These are phyloP conservation scores for Tympanuchus pallidicinctus DNA, from an alignment of 2,113 vertebrate species.

Conservation along the genomic window DNA sequence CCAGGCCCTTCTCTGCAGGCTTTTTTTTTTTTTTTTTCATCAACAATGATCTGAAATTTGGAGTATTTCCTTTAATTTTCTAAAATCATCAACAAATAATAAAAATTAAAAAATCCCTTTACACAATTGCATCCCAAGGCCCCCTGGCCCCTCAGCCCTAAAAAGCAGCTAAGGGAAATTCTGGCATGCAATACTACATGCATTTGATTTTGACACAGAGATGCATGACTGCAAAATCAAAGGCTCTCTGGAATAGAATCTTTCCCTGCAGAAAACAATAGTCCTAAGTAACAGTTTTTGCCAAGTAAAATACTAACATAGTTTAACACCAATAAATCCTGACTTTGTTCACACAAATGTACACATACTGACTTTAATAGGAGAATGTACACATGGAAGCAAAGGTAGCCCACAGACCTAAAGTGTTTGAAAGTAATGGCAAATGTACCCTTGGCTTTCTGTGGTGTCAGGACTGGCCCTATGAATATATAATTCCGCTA, in stretches of 20 bases:
- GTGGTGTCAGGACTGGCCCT: background rate
- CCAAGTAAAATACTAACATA: slow-evolving; percentile 50
- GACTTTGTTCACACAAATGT: background rate
- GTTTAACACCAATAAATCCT: slow-evolving; percentile 3
- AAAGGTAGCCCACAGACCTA: background rate
- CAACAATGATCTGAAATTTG: background rate
- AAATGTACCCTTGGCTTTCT: background rate
- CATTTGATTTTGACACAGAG: background rate
- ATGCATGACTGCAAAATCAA: background rate
- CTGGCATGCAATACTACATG: rapidly evolving
- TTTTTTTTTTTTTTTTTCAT: background rate
- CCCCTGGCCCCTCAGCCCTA: background rate
- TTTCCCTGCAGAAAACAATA: background rate
- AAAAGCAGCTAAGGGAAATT: background rate
- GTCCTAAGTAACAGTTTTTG: background rate
- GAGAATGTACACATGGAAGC: background rate
- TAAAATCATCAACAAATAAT: background rate
- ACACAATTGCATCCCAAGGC: background rate
- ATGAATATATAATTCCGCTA: slow-evolving; percentile 72
- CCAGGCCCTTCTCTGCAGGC: background rate
- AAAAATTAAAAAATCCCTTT: background rate
- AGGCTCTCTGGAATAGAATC: background rate
- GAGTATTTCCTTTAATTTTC: background rate
- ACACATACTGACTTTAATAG: background rate
- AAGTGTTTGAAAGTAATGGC: background rate